phyloP scores from a whole-genome alignment of 2,113 vertebrate species.

The Argyrosomus japonicus region DNA sequence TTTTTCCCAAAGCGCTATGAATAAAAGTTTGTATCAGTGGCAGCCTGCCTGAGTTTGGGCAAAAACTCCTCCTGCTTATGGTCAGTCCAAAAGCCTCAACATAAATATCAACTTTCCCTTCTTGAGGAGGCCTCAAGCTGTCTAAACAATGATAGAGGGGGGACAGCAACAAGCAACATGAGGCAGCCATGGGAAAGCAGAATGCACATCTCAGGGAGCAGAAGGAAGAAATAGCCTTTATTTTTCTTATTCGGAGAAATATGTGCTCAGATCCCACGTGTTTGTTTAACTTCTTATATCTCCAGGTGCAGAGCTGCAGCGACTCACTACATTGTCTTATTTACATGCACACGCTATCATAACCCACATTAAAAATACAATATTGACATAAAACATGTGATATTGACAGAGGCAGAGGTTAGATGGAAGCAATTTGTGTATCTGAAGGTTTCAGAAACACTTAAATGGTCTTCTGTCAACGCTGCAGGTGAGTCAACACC shows the following conservation, averaged over 20 bases:
- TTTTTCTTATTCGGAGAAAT: slow-evolving; percentile 87
- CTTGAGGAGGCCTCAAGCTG: slow-evolving; percentile 89
- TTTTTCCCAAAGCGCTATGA: slow-evolving; percentile 14
- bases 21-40: slow-evolving; percentile 41
- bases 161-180: slow-evolving; percentile 85
- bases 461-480: slow-evolving; percentile 3
- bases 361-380: neutral
- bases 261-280: slow-evolving; percentile 86
- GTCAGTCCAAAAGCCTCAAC: slow-evolving; percentile 70
- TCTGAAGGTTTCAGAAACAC: slow-evolving; percentile 10
- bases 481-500: slow-evolving; percentile 13
- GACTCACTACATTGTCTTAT: slow-evolving; percentile 38
- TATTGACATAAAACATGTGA: neutral
- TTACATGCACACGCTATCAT: slow-evolving; percentile 13
- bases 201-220: slow-evolving; percentile 81
- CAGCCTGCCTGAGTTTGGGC: slow-evolving; percentile 28
- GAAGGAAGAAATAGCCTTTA: slow-evolving; percentile 83
- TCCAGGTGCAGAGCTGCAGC: slow-evolving; percentile 82
- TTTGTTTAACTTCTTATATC: slow-evolving; percentile 85
- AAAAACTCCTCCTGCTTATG: slow-evolving; percentile 55
- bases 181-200: slow-evolving; percentile 90
- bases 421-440: neutral
- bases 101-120: slow-evolving; percentile 85
- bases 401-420: neutral
- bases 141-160: slow-evolving; percentile 87